Base-by-base conservation (phyloP, 2,113 vertebrate genomes). In the Rhea pennata region DNA sequence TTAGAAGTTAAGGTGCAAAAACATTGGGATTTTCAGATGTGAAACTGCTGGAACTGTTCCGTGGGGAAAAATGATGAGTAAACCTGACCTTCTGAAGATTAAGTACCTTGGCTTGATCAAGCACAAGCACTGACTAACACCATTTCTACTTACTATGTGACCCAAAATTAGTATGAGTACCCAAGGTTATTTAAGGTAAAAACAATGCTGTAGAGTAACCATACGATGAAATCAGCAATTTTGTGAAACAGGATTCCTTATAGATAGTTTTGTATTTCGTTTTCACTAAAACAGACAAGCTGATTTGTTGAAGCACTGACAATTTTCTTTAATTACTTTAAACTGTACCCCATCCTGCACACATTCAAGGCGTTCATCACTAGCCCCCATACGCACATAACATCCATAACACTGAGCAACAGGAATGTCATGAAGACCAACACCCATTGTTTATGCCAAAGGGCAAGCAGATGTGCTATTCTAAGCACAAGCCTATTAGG, bases 341-440 rank as follows among this genome's bases (percentile, higher is more conserved):
- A 82, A 66, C 6, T 24, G 19, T 31, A 24, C n/a, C 80, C 21
- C 31, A 39, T 21, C 22, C 72, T 56, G 56, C 15, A 36, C 3
- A n/a, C 23, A 15, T 33, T 48, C 6, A 46, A 42, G 33, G 8
- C 44, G 54, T 53, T 79, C 75, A 95, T 33, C 12, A 13, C 20
- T 40, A 5, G 12, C 6, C 10, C 5, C 20, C 8, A 5, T 5
- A 3, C 9, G 2, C 22, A 54, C 15, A 16, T 2, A n/a, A 15
- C 1, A 5, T 31, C 23, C 54, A 80, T 22, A 51, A n/a, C 13
- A 54, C 50, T 10, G 36, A 72, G 53, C 29, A 87, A 75, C 27
- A 76, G 14, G 26, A 29, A 56, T 1, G 11, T 15, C 26, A 17
- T 50, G 50, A 66, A 85, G 93, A 48, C 40, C 15, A 66, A 1